Evolutionary conservation across 1,140 invertebrate species (phyloP).

Genomic region (Anoplophora glabripennis): DNA sequence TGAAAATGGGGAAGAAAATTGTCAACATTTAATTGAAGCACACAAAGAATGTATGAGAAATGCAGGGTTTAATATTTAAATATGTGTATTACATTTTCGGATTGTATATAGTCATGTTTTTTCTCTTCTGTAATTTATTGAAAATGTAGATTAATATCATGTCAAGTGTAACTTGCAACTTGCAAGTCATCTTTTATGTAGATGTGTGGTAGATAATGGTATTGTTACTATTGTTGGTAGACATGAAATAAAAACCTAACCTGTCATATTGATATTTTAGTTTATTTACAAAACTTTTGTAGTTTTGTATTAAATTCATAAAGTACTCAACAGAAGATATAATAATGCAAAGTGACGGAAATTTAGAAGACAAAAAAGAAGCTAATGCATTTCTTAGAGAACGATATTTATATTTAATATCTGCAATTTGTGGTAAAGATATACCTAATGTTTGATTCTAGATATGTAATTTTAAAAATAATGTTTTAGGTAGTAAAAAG

Average conservation of each 20-base stretch:
- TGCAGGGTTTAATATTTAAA: constrained; percentile 91
- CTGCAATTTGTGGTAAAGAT: constrained; percentile 32
- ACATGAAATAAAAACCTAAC: background rate
- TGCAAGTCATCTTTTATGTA: too few species aligned
- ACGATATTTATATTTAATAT: constrained; percentile 36
- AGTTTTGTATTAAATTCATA: too few species aligned
- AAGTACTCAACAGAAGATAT: too few species aligned
- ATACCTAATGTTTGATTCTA: constrained; percentile 4
- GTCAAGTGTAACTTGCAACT: too few species aligned
- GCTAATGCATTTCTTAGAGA: constrained; percentile 36
- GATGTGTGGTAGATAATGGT: too few species aligned
- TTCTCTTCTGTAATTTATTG: background rate
- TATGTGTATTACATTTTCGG: constrained; percentile 5
- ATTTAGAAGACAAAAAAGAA: constrained; percentile 24
- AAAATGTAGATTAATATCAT: constrained; percentile 8
- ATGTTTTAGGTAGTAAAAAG: constrained; percentile 21
- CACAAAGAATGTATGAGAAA: constrained; percentile 96
- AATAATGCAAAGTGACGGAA: background rate
- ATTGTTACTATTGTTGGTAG: constrained; percentile 1
- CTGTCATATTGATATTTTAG: too few species aligned
- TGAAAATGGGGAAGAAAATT: constrained; percentile 91
- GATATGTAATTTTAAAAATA: constrained; percentile 16
- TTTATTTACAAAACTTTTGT: too few species aligned
- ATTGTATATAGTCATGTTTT: background rate
- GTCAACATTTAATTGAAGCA: constrained; percentile 85